Evolutionary conservation across 1,140 invertebrate genomes (phyloP).

Genomic region (Sogatella furcifera): DNA sequence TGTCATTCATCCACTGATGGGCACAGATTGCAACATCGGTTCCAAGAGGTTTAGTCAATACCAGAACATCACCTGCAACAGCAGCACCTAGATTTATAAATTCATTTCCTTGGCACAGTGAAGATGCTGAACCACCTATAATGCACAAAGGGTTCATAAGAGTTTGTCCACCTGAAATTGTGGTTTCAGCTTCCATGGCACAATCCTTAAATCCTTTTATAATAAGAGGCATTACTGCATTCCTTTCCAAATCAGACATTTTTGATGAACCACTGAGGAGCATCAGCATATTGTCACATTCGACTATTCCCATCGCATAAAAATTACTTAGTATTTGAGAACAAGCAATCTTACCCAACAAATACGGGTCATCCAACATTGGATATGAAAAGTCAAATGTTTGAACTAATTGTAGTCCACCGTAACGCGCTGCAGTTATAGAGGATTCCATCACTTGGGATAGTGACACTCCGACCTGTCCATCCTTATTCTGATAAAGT

Average conservation of each 20-base stretch:
- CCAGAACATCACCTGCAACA: constrained; percentile 89
- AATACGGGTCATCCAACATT: constrained; percentile 95
- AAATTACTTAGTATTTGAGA: constrained; percentile 97
- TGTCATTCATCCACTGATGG: constrained; percentile 86
- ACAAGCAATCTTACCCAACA: constrained; percentile 94
- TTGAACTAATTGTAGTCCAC: constrained; percentile 87
- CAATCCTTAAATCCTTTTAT: constrained; percentile 92
- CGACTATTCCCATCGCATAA: constrained; percentile 97
- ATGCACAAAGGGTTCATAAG: constrained; percentile 97
- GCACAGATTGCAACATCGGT: constrained; percentile 92
- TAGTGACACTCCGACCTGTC: constrained; percentile 68
- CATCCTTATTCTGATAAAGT: constrained; percentile 71
- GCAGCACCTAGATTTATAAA: constrained; percentile 93
- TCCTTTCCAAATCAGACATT: constrained; percentile 90
- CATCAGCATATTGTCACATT: constrained; percentile 99
- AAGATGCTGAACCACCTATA: constrained; percentile 91
- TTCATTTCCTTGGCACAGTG: constrained; percentile 87
- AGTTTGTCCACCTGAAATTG: constrained; percentile 91
- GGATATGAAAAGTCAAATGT: constrained; percentile 99
- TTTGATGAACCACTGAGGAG: constrained; percentile 84
- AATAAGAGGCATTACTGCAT: constrained; percentile 88
- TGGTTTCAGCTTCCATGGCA: constrained; percentile 82
- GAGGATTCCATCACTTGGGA: constrained; percentile 75
- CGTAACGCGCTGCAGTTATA: constrained; percentile 80
- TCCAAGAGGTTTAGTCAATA: constrained; percentile 92